Base-by-base conservation (phyloP, 2,113 vertebrate species). In the Cisticola juncidis region DNA sequence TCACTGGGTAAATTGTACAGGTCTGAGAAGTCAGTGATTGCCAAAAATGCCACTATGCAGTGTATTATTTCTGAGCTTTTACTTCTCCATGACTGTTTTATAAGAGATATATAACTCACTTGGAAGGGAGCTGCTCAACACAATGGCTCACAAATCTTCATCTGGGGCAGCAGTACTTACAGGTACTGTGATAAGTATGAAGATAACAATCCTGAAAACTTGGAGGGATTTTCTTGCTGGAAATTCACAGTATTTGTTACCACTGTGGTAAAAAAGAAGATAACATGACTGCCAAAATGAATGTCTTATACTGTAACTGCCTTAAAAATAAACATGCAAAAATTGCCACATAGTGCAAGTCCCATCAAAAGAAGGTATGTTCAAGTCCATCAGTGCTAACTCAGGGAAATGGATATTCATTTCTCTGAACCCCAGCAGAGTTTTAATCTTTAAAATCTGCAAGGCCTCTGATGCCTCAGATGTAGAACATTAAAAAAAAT, bases 21-120 rank as follows among this genome's bases (percentile, higher is more conserved):
- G 95, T 95, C 90, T 97, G 88, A 96, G 96, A 97, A 85, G 91
- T 95, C 88, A 19, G 36, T 95, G 92, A 89, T 96, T 97, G 96
- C 96, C 74, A 91, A 97, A 94, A 96, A 92, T 85, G 65, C 66
- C 87, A 86, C 58, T 83, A 83, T 80, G 90, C 78, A 96, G 96
- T 87, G 92, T 91, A 88, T 98, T 97, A 97, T 98, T 97, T 97
- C 96, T 96, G 96, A 97, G 97, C 82, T 92, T 96, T 94, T 97
- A 66, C 89, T 94, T 95, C 94, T 89, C 85, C 70, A 24, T 94
- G 94, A 78, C 90, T 97, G 65, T 96, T 96, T 97, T 91, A 76
- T 92, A 94, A 92, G 94, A 97, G 94, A 88, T 87, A 76, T 84
- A 90, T 97, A 96, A 98, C 96, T 98, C 97, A 97, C 92, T 97